Evolutionary conservation across 2,888 invertebrate genomes (phyloP).

Genomic region (Drosophila multiciliata): DNA sequence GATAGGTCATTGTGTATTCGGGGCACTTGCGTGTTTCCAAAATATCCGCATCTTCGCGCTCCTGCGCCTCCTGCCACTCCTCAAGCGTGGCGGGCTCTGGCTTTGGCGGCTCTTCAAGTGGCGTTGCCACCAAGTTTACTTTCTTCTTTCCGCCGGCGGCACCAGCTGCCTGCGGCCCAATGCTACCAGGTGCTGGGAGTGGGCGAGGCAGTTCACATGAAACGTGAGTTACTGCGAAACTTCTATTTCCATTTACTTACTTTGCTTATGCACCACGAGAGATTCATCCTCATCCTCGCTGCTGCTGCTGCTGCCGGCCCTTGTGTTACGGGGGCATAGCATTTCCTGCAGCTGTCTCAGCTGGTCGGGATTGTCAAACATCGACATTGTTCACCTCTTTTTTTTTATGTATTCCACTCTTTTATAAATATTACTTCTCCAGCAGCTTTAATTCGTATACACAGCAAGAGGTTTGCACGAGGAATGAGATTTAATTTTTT

Average conservation of each 20-base stretch:
- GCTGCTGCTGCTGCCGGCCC: slow-evolving; percentile 68
- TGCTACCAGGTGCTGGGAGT: slow-evolving; percentile 85
- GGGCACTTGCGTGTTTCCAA: slow-evolving; percentile 89
- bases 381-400: slow-evolving; percentile 70
- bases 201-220: background rate
- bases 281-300: slow-evolving; percentile 74
- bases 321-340: slow-evolving; percentile 71
- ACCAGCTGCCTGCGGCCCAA: slow-evolving; percentile 72
- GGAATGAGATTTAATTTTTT: slow-evolving; percentile 32
- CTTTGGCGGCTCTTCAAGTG: slow-evolving; percentile 47
- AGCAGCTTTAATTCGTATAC: slow-evolving; percentile 5
- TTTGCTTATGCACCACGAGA: slow-evolving; percentile 53
- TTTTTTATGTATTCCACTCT: slow-evolving; percentile 3
- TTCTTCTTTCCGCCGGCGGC: slow-evolving; percentile 30
- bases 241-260: slow-evolving; percentile 59
- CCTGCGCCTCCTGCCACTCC: slow-evolving; percentile 85
- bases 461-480: slow-evolving; percentile 19
- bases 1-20: slow-evolving; percentile 92
- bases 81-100: slow-evolving; percentile 68
- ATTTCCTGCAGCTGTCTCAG: slow-evolving; percentile 77
- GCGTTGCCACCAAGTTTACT: slow-evolving; percentile 61
- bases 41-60: slow-evolving; percentile 86
- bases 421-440: slow-evolving; percentile 3
- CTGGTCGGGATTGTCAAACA: slow-evolving; percentile 81
- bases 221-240: background rate